A percentile compares a stretch with the other conserved stretches of the same genome.
Conservation (phyloP, 2,113 vertebrate species). For the Chaetodon auriga region DNA sequence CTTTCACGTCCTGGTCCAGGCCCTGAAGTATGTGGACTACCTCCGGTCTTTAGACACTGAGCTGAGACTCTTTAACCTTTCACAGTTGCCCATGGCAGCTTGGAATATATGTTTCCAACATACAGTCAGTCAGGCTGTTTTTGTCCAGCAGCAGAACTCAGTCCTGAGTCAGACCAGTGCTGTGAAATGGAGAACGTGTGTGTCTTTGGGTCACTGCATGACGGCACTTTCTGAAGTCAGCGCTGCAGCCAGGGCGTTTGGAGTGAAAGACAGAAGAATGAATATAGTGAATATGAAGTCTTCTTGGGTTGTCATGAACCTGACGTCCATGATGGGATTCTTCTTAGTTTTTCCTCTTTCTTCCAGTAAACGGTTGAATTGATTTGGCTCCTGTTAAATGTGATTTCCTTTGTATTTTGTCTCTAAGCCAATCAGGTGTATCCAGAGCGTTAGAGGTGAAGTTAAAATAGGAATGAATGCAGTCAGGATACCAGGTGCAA, state of each 20-base stretch:
- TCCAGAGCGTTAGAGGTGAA: not conserved
- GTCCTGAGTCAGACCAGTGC: not conserved
- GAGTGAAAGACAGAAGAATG: not conserved
- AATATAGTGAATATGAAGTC: not conserved
- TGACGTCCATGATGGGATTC: no score
- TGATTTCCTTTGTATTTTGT: not conserved
- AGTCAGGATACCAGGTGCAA: not conserved
- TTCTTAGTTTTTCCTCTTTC: not conserved
- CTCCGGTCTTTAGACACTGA: not conserved
- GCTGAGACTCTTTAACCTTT: constrained; percentile 22
- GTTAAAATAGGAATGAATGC: not conserved
- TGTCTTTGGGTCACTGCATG: not conserved
- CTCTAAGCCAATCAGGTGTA: not conserved
- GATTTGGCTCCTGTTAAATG: no score
- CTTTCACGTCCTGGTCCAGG: not conserved
- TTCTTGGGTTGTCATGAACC: no score
- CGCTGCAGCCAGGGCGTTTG: not conserved
- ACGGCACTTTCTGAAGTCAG: no score
- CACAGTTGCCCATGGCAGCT: not conserved
- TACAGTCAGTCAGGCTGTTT: not conserved
- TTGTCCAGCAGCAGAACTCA: not conserved
- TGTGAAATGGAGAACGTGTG: not conserved
- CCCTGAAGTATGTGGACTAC: not conserved
- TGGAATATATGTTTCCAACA: not conserved
- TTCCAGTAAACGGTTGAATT: no score